A percentile compares a stretch with the other conserved stretches of the same genome.
phyloP scores from a whole-genome alignment of 1,140 invertebrate species.

The Dysdera silvatica region DNA sequence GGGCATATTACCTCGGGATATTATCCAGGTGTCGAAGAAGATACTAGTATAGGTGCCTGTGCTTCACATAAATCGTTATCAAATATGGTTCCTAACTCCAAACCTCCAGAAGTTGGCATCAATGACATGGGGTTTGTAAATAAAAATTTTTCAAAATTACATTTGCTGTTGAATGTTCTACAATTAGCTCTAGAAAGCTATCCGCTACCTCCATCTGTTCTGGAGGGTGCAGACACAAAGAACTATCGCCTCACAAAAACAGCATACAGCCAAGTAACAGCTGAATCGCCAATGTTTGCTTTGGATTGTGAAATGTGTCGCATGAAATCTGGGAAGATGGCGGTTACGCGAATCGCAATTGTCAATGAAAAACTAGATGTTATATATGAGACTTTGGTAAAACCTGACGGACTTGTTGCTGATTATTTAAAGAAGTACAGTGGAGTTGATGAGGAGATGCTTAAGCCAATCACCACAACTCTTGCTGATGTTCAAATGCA shows the following conservation, averaged over 20 bases:
- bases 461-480: constrained; percentile 63
- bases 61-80: background rate
- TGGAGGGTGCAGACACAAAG: constrained; percentile 29
- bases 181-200: constrained; percentile 82
- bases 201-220: constrained; percentile 64
- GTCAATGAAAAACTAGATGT: constrained; percentile 69
- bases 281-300: constrained; percentile 75
- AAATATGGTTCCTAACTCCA: background rate
- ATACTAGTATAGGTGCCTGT: too few species aligned
- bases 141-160: constrained; percentile 54
- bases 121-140: background rate
- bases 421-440: constrained; percentile 70
- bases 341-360: constrained; percentile 76
- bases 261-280: constrained; percentile 62
- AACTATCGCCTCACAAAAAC: constrained; percentile 54
- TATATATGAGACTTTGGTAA: constrained; percentile 76
- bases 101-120: background rate
- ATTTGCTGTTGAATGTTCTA: constrained; percentile 66
- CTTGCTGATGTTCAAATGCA: constrained; percentile 70
- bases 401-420: constrained; percentile 69
- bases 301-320: constrained; percentile 95
- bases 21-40: background rate
- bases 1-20: constrained; percentile 4
- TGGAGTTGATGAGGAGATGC: constrained; percentile 69
- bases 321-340: constrained; percentile 58